These are phyloP conservation scores for Miltochrista miniata DNA, from an alignment of 2,888 invertebrate genomes.

Conservation along the genomic window DNA sequence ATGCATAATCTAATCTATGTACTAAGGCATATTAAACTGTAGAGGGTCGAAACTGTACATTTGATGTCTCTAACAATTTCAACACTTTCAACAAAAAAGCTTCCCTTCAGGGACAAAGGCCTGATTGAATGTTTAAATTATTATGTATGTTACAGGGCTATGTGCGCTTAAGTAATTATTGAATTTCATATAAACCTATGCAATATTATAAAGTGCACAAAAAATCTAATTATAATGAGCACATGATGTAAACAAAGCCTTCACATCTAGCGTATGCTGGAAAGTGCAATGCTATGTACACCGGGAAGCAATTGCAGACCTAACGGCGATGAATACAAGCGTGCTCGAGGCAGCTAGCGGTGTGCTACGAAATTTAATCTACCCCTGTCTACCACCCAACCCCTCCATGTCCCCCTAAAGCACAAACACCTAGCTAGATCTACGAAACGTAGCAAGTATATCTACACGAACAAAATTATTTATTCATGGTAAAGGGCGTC, in stretches of 20 bases:
- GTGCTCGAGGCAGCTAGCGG: constrained; percentile 64
- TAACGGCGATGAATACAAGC: constrained; percentile 75
- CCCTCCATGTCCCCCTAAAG: constrained; percentile 31
- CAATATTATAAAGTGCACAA: no score
- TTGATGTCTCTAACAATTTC: no score
- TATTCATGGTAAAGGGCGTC: constrained; percentile 61
- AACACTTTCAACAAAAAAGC: no score
- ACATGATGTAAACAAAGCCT: constrained; percentile 1
- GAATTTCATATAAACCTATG: no score
- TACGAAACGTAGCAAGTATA: constrained; percentile 24
- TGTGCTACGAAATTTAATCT: constrained; percentile 79
- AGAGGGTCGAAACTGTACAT: no score
- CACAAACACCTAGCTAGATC: constrained; percentile 37
- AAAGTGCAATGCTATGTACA: constrained; percentile 48
- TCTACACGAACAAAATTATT: constrained; percentile 49
- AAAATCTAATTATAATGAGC: background rate
- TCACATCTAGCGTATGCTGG: constrained; percentile 15
- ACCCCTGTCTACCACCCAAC: constrained; percentile 73
- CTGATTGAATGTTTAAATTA: no score
- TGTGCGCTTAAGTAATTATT: no score
- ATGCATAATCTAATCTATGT: no score
- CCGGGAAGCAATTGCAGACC: constrained; percentile 68
- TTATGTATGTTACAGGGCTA: no score
- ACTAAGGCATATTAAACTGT: no score
- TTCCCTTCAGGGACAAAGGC: no score